Conservation (phyloP, 2,888 invertebrate genomes). For the Cerastis rubricosa region DNA sequence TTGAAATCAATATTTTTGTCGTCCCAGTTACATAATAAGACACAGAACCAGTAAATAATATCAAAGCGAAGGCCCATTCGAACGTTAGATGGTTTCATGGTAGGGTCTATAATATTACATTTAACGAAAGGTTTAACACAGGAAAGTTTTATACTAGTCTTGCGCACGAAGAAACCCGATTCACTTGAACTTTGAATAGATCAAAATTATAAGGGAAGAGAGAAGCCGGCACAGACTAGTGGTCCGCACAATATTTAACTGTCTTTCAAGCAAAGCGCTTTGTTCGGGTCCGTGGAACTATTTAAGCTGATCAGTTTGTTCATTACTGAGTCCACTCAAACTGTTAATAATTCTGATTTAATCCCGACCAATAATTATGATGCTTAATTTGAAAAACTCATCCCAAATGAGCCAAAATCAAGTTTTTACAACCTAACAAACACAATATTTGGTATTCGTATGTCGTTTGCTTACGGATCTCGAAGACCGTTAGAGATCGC, state of each 20-base stretch:
- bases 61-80: too few species aligned
- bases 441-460: conserved; percentile 57
- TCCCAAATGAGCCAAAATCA: neutral
- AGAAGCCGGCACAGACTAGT: too few species aligned
- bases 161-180: too few species aligned
- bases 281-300: too few species aligned
- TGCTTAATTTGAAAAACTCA: neutral
- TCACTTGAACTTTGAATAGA: too few species aligned
- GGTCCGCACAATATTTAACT: too few species aligned
- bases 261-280: too few species aligned
- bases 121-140: neutral
- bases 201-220: too few species aligned
- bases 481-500: conserved; percentile 65
- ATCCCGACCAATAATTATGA: neutral
- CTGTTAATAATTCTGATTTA: neutral
- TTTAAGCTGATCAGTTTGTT: neutral
- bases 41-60: too few species aligned
- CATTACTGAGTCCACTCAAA: neutral
- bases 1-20: too few species aligned
- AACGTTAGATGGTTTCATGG: neutral
- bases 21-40: too few species aligned
- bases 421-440: neutral
- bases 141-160: neutral
- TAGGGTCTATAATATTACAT: neutral
- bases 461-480: conserved; percentile 58